Percentiles rank a stretch among this genome's conserved stretches.
Evolutionary conservation across 2,113 vertebrate genomes (phyloP).

Genomic region (Bufo bufo): DNA sequence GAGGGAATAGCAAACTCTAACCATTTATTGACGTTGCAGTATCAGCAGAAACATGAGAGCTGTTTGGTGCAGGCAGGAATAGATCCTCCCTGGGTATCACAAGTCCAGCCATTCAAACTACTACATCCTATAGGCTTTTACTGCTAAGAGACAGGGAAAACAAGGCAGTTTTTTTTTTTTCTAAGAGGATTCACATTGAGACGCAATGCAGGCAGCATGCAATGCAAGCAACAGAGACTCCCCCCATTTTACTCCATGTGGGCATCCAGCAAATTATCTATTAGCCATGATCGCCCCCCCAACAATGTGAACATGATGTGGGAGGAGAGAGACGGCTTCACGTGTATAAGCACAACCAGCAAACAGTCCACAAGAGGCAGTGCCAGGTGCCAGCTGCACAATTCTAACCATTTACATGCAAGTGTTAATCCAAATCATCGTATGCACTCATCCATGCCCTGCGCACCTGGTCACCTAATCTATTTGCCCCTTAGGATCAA

Average conservation of each 20-base stretch:
- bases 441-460: not conserved
- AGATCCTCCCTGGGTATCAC: slow-evolving; percentile 67
- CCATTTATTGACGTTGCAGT: slow-evolving; percentile 90
- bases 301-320: not conserved
- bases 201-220: slow-evolving; percentile 73
- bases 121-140: slow-evolving; percentile 46
- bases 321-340: slow-evolving; percentile 28
- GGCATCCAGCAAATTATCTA: slow-evolving; percentile 24
- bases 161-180: slow-evolving; percentile 52
- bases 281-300: slow-evolving; percentile 32
- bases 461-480: not conserved
- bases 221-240: slow-evolving; percentile 28
- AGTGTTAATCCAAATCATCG: not conserved
- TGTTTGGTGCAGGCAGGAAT: slow-evolving; percentile 74
- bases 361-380: slow-evolving; percentile 25
- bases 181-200: slow-evolving; percentile 63
- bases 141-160: slow-evolving; percentile 4
- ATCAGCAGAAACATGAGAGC: slow-evolving; percentile 90
- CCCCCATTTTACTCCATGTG: slow-evolving; percentile 17
- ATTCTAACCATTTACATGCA: not conserved
- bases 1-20: slow-evolving; percentile 76
- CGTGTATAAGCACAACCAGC: slow-evolving; percentile 41
- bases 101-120: slow-evolving; percentile 38
- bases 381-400: not conserved
- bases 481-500: not conserved